Conservation (phyloP, 2,888 invertebrate genomes). For the Vanessa cardui region DNA sequence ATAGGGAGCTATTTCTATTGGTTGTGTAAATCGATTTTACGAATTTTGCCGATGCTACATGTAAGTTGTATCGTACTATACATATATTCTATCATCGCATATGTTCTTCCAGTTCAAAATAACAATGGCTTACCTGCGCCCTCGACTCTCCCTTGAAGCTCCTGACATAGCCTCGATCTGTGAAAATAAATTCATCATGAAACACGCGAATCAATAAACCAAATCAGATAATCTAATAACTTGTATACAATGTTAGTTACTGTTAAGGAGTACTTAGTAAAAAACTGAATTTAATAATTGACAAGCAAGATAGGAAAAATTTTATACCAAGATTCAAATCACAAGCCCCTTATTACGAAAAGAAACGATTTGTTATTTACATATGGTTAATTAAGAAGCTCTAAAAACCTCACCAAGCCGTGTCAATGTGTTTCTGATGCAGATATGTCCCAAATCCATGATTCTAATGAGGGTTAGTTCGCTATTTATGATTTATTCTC, state of each 20-base stretch:
- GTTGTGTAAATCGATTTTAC: too few species aligned
- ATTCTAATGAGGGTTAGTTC: constrained; percentile 18
- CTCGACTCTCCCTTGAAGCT: constrained; percentile 18
- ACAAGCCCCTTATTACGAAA: not conserved
- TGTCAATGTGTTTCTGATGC: constrained; percentile 6
- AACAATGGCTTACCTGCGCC: constrained; percentile 24
- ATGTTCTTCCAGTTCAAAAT: not conserved
- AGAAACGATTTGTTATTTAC: constrained; percentile 11
- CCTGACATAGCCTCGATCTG: constrained; percentile 26
- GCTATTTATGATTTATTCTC: constrained; percentile 9
- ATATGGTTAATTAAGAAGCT: constrained; percentile 6
- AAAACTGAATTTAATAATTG: not conserved
- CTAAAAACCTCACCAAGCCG: constrained; percentile 21
- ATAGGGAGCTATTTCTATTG: too few species aligned
- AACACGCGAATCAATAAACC: not conserved
- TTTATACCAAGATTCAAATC: not conserved
- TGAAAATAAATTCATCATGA: constrained; percentile 2
- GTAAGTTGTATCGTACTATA: too few species aligned
- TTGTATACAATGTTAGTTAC: not conserved
- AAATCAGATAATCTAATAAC: not conserved
- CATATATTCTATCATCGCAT: too few species aligned
- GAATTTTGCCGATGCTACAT: too few species aligned
- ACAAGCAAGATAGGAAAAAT: not conserved
- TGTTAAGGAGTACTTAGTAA: not conserved
- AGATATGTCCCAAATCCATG: constrained; percentile 18